These are phyloP conservation scores for Drosophila pseudotakahashii DNA, from an alignment of 2,888 invertebrate species.

Conservation along the genomic window DNA sequence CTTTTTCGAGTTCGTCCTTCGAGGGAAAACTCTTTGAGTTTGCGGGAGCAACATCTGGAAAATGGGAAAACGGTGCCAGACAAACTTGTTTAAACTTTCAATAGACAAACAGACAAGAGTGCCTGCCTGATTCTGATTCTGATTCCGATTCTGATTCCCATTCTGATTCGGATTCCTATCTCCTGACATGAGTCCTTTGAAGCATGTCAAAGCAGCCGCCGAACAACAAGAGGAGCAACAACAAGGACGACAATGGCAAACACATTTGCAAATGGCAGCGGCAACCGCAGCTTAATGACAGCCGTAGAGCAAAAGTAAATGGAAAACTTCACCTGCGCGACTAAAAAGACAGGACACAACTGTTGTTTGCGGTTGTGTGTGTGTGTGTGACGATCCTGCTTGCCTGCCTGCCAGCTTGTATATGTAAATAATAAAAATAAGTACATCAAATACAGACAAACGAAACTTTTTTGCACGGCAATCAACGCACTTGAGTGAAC, in stretches of 20 bases:
- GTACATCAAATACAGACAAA: constrained; percentile 59
- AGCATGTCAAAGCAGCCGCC: constrained; percentile 72
- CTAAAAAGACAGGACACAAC: constrained; percentile 59
- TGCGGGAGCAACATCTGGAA: constrained; percentile 11
- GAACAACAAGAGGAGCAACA: constrained; percentile 46
- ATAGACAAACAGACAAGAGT: constrained; percentile 74
- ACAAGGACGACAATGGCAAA: constrained; percentile 63
- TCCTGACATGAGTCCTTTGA: constrained; percentile 68
- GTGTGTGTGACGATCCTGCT: constrained; percentile 9
- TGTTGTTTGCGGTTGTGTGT: constrained; percentile 48
- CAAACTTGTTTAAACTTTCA: constrained; percentile 76
- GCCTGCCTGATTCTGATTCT: constrained; percentile 40
- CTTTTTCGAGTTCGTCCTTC: background rate
- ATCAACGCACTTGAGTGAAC: constrained; percentile 76
- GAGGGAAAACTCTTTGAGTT: constrained; percentile 6
- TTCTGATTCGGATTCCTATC: constrained; percentile 31
- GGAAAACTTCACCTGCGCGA: constrained; percentile 71
- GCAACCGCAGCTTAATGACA: constrained; percentile 77
- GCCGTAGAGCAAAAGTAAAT: constrained; percentile 47
- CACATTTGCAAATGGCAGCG: constrained; percentile 78
- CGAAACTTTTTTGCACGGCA: constrained; percentile 75
- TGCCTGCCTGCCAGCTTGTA: constrained; percentile 19
- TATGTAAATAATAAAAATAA: constrained; percentile 64
- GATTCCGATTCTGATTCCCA: constrained; percentile 28
- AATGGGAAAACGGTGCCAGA: constrained; percentile 13